phyloP scores from a whole-genome alignment of 1,140 invertebrate genomes.

The Cardiocondyla obscurior region DNA sequence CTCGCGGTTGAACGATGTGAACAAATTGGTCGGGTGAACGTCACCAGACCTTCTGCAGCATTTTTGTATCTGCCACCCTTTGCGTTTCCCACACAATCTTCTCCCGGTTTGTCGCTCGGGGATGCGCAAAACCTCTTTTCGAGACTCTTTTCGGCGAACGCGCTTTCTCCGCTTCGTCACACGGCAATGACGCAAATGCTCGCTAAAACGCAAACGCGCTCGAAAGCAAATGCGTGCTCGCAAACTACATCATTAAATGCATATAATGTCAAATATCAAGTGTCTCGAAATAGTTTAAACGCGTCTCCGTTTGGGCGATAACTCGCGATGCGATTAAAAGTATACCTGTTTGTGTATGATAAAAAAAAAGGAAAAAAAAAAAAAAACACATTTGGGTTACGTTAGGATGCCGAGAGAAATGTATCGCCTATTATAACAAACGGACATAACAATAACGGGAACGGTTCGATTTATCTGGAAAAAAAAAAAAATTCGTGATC shows the following conservation, averaged over 20 bases:
- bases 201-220: background rate
- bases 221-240: background rate
- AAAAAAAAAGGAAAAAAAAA: background rate
- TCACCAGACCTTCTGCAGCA: slow-evolving; percentile 48
- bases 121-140: slow-evolving; percentile 41
- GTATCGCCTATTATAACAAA: background rate
- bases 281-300: background rate
- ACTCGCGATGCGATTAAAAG: background rate
- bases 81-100: slow-evolving; percentile 69
- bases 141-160: slow-evolving; percentile 59
- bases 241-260: background rate
- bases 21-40: slow-evolving; percentile 51
- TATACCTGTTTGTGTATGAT: background rate
- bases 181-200: slow-evolving; percentile 63
- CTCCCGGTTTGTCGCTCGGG: slow-evolving; percentile 3
- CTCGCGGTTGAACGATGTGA: slow-evolving; percentile 60
- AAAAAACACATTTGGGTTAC: background rate
- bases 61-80: slow-evolving; percentile 68
- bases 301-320: background rate
- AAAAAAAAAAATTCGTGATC: background rate
- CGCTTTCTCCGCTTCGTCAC: slow-evolving; percentile 60
- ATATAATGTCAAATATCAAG: background rate
- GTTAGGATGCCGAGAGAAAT: background rate
- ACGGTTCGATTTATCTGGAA: background rate
- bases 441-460: background rate